A percentile compares a stretch with the other conserved stretches of the same genome.
Conservation (phyloP, 92 coral and sea anemone genomes). For the Epizoanthus scotinus region DNA sequence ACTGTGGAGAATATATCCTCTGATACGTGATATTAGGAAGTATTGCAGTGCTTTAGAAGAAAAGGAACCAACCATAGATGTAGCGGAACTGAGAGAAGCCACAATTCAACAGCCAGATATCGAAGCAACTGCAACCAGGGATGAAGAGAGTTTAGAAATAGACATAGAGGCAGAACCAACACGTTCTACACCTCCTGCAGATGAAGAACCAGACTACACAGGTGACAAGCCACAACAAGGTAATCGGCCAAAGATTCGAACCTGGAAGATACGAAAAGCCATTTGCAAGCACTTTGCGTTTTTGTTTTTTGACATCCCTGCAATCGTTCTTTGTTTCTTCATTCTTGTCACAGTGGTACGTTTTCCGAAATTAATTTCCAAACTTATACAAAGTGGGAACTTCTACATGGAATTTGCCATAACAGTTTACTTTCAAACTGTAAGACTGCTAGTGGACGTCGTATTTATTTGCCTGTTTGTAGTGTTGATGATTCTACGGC, state of each 20-base stretch:
- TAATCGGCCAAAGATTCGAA: conserved; percentile 21
- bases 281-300: conserved; percentile 79
- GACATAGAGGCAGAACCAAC: conserved; percentile 9
- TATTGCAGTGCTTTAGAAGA: conserved; percentile 48
- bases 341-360: conserved; percentile 80
- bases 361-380: conserved; percentile 77
- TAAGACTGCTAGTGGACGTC: conserved; percentile 71
- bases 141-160: neutral
- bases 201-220: neutral
- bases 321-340: conserved; percentile 69
- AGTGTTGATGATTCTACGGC: conserved; percentile 86
- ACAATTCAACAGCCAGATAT: neutral
- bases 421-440: conserved; percentile 70
- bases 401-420: conserved; percentile 93
- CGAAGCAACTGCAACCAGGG: neutral
- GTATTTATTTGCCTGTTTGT: conserved; percentile 80
- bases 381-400: conserved; percentile 83
- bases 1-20: conserved; percentile 91
- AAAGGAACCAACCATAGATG: conserved; percentile 13
- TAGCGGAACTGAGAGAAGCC: conserved; percentile 3
- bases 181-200: neutral
- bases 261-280: conserved; percentile 94
- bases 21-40: conserved; percentile 73
- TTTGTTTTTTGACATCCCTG: conserved; percentile 88
- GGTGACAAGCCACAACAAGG: neutral